Percentiles rank a stretch among this genome's conserved stretches.
Conservation (phyloP, 2,888 invertebrate genomes). For the Noctua comes region DNA sequence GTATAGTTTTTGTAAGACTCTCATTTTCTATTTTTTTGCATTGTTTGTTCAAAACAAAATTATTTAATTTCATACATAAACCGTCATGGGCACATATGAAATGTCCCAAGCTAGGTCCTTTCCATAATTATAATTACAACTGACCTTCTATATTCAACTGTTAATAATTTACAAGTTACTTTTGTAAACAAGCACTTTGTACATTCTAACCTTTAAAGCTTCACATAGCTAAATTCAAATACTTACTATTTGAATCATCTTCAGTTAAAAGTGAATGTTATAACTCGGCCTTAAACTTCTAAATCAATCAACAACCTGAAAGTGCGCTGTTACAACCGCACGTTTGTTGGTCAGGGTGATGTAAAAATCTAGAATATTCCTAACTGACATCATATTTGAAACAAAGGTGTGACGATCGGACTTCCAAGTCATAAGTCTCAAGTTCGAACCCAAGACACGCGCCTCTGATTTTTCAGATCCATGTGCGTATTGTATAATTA, state of each 20-base stretch:
- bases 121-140: background rate
- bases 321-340: slow-evolving; percentile 28
- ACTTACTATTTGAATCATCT: slow-evolving; percentile 9
- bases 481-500: too few species aligned
- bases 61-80: background rate
- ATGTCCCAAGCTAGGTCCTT: background rate
- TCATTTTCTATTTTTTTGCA: background rate
- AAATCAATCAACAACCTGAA: slow-evolving; percentile 47
- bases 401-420: too few species aligned
- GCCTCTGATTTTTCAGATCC: too few species aligned
- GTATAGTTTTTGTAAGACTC: background rate
- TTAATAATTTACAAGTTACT: background rate
- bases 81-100: background rate
- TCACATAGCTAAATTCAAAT: background rate
- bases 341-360: slow-evolving; percentile 53
- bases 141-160: slow-evolving; percentile 1
- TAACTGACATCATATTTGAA: slow-evolving; percentile 1
- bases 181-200: background rate
- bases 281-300: slow-evolving; percentile 36
- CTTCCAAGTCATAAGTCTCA: too few species aligned
- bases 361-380: slow-evolving; percentile 8
- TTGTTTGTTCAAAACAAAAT: background rate
- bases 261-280: slow-evolving; percentile 46
- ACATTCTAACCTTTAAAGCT: slow-evolving; percentile 3
- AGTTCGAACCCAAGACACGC: too few species aligned